Conservation (phyloP, 2,888 invertebrate species). For the Amblyjoppa fuscipennis region DNA sequence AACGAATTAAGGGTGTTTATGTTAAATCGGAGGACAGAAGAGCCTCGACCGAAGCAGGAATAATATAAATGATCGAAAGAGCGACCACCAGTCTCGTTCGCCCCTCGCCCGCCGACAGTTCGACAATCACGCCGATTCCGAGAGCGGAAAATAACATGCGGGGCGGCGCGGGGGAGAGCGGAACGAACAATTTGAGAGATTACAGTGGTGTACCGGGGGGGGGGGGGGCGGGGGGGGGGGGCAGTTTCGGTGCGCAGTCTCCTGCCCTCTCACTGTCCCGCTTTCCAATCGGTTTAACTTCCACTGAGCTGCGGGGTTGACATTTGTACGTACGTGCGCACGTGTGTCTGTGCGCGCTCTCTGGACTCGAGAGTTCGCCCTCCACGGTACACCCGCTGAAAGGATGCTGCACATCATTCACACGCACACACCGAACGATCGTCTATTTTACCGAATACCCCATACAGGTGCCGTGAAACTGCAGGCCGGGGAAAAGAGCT, state of each 20-base stretch:
- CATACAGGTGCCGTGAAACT: slow-evolving; percentile 2
- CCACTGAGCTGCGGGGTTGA: slow-evolving; percentile 35
- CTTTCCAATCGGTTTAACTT: slow-evolving; percentile 79
- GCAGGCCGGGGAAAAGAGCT: slow-evolving; percentile 35
- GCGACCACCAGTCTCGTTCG: not conserved
- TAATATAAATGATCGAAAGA: slow-evolving; percentile 10
- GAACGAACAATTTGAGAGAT: slow-evolving; percentile 80
- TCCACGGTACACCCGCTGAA: slow-evolving; percentile 20
- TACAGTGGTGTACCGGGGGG: slow-evolving; percentile 73
- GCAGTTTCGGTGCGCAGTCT: slow-evolving; percentile 48
- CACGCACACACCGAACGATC: slow-evolving; percentile 19
- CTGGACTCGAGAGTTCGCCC: not conserved
- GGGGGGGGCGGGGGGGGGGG: slow-evolving; percentile 44
- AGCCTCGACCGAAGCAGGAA: not conserved
- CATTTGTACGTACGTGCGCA: not conserved
- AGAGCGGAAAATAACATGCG: slow-evolving; percentile 75
- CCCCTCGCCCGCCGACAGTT: not conserved
- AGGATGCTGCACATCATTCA: slow-evolving; percentile 55
- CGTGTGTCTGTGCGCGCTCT: not conserved
- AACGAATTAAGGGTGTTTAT: slow-evolving; percentile 36
- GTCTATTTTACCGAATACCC: slow-evolving; percentile 2
- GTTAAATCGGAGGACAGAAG: slow-evolving; percentile 12
- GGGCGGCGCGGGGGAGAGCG: not conserved
- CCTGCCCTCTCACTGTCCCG: slow-evolving; percentile 62
- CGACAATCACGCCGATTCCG: slow-evolving; percentile 54